Conservation (phyloP, 2,797 vertebrate genomes). For the Pristis pectinata region DNA sequence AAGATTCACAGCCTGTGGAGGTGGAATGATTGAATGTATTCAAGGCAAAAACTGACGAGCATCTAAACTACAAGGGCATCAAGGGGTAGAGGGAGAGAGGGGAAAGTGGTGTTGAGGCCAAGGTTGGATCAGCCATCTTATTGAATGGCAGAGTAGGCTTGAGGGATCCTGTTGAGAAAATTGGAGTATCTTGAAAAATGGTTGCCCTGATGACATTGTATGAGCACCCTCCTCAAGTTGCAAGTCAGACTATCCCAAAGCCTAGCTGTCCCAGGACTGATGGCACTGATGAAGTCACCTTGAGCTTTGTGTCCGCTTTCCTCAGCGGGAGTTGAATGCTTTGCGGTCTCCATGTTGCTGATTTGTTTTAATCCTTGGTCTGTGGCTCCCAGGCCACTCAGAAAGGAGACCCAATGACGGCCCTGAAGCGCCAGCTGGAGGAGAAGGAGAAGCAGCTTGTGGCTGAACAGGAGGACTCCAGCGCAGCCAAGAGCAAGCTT, state of each 20-base stretch:
- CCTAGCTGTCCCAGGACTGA: not conserved
- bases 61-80: too few species aligned
- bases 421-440: slow-evolving; percentile 85
- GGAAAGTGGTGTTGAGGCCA: too few species aligned
- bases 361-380: not conserved
- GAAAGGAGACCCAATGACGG: slow-evolving; percentile 79
- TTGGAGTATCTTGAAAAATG: not conserved
- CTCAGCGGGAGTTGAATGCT: not conserved
- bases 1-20: too few species aligned
- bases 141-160: too few species aligned
- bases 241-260: not conserved
- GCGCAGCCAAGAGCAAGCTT: slow-evolving; percentile 71
- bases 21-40: too few species aligned
- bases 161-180: not conserved
- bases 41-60: too few species aligned
- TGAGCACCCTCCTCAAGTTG: not conserved
- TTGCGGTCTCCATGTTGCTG: not conserved
- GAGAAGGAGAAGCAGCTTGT: slow-evolving; percentile 82
- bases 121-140: not conserved
- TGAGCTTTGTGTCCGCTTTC: not conserved
- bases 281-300: not conserved
- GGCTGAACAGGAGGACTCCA: slow-evolving; percentile 71
- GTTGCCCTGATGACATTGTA: not conserved
- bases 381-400: slow-evolving; percentile 69
- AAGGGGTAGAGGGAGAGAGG: too few species aligned